A percentile compares a stretch with the other conserved stretches of the same genome.
Conservation (phyloP, 2,888 invertebrate genomes). For the Drosophila rellima region DNA sequence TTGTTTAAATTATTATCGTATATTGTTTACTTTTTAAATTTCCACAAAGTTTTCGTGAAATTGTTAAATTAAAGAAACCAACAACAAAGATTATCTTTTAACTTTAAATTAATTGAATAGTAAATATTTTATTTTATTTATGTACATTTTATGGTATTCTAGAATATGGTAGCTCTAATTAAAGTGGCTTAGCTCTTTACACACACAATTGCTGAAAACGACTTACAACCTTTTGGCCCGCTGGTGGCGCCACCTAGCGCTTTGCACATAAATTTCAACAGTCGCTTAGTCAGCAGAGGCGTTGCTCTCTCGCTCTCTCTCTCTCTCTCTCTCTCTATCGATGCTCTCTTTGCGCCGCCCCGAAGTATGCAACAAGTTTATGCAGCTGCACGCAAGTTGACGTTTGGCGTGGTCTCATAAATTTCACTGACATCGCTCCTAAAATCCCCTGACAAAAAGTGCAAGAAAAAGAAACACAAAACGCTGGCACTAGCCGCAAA, state of each 20-base stretch:
- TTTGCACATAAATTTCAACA: slow-evolving; percentile 7
- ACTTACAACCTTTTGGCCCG: slow-evolving; percentile 9
- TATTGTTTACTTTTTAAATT: background rate
- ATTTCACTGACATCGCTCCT: slow-evolving; percentile 59
- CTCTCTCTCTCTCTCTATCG: background rate
- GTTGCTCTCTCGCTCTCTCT: background rate
- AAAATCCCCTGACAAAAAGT: slow-evolving; percentile 39
- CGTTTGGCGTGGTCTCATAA: slow-evolving; percentile 65
- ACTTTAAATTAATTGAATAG: background rate
- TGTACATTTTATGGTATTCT: background rate
- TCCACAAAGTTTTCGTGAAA: too few relatives aligned
- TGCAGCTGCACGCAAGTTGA: slow-evolving; percentile 73
- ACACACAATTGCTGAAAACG: slow-evolving; percentile 4
- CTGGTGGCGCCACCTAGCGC: slow-evolving; percentile 8
- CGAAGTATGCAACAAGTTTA: slow-evolving; percentile 76
- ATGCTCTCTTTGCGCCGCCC: slow-evolving; percentile 1
- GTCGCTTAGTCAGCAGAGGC: slow-evolving; percentile 23
- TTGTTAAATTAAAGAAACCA: too few relatives aligned
- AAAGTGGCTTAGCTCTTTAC: background rate
- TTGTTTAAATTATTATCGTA: background rate
- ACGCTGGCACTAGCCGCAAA: slow-evolving; percentile 43
- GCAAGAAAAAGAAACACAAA: slow-evolving; percentile 25
- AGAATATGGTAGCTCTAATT: background rate
- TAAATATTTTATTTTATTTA: background rate
- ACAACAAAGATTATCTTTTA: too few relatives aligned